Evolutionary conservation across 2,888 invertebrate genomes (phyloP), one percentile per base, ranked within the genome.

Genomic region (Tetramorium bicarinatum): DNA sequence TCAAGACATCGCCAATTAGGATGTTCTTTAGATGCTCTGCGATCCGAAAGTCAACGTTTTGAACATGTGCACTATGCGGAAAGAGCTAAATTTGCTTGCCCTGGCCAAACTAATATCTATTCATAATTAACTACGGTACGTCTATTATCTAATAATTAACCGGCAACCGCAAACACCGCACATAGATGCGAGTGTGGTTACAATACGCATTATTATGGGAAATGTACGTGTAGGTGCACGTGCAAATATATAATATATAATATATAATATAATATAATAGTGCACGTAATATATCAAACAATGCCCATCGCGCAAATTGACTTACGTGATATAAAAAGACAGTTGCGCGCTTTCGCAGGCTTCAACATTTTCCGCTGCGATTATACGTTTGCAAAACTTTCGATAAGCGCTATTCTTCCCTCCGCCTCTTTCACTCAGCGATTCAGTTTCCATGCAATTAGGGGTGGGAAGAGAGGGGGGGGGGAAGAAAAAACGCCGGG

Each of bases 121-220:
- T 38, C 21, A 59, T 72, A 71, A 80, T 71, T 80, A 80, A 72
- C 72, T 80, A 72, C 25, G 25, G 34, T 59, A 47, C 47, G 34
- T 44, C 69, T 25, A 80, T 80, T 80, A 71, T 71, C 72, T 80
- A 80, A 80, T 71, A 79, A 79, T 79, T 79, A 79, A 47, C 71
- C 13, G n/a, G 21, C 18, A 52, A 71, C 59, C 72, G 21, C 79
- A 59, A 25, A 21, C 21, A 59, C 47, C 71, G 18, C 72, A 71
- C 38, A 80, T 80, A 59, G 54, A 80, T 71, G 21, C 56, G 79
- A 21, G 59, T 79, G 79, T 38, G 79, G 72, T 80, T n/a, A 8
- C 79, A 79, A 69, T 69, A 47, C 34, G 72, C 59, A 80, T 61
- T 47, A 71, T 80, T 80, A 80, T 21, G 44, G 44, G 59, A 47